phyloP scores from a whole-genome alignment of 2,113 vertebrate species.

The Paedocypris sp. region DNA sequence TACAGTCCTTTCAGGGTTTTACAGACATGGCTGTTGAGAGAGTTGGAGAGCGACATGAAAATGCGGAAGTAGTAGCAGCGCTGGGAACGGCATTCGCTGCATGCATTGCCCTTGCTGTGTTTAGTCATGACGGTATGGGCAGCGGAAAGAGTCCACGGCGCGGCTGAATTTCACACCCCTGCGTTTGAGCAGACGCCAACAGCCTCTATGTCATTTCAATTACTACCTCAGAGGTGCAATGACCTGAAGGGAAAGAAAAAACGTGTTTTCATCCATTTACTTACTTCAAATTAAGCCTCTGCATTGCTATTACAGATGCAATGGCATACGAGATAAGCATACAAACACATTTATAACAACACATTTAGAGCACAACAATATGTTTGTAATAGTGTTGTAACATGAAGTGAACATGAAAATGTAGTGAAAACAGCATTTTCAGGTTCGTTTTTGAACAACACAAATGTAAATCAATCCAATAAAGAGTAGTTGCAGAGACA shows the following conservation, averaged over 20 bases:
- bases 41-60: constrained; percentile 10
- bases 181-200: constrained; percentile 27
- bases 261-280: constrained; percentile 14
- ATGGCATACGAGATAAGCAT: too few relatives aligned
- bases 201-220: constrained; percentile 36
- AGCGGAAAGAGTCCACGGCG: constrained; percentile 42
- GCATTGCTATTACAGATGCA: too few relatives aligned
- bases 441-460: too few relatives aligned
- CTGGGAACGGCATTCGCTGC: constrained; percentile 53
- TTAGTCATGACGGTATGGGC: constrained; percentile 44
- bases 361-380: too few relatives aligned
- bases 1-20: constrained; percentile 50
- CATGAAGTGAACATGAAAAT: too few relatives aligned
- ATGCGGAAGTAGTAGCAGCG: constrained; percentile 52
- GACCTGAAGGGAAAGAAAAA: constrained; percentile 25
- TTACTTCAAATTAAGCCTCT: constrained; percentile 26
- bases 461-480: too few relatives aligned
- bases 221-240: constrained; percentile 28
- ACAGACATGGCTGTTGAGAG: too few relatives aligned
- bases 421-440: too few relatives aligned
- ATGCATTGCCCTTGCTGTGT: constrained; percentile 46
- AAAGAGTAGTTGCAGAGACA: too few relatives aligned
- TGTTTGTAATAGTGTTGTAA: too few relatives aligned
- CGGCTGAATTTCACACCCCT: constrained; percentile 52
- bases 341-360: too few relatives aligned